These are phyloP conservation scores for Megaceryle maxima DNA, from an alignment of 2,113 vertebrate species.

Conservation along the genomic window DNA sequence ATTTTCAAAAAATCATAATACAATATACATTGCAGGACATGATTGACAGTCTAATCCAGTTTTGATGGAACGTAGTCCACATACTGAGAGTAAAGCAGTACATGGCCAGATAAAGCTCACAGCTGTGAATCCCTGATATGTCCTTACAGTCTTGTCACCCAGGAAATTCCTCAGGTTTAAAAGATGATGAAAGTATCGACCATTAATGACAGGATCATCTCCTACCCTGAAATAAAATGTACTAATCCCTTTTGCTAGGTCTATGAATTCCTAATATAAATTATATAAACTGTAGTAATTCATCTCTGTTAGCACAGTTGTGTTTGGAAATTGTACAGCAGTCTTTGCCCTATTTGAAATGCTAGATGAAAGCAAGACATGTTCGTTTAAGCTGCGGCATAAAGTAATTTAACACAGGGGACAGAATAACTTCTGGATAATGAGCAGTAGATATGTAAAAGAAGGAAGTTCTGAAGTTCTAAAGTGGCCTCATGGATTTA, in stretches of 20 bases:
- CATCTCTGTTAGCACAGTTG: slow-evolving; percentile 99
- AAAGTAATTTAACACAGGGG: slow-evolving; percentile 89
- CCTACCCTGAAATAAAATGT: slow-evolving; percentile 99
- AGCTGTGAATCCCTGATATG: slow-evolving; percentile 99
- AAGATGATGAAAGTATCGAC: slow-evolving; percentile 99
- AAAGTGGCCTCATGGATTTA: slow-evolving; percentile 66
- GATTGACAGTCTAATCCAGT: slow-evolving; percentile 99
- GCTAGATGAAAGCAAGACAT: slow-evolving; percentile 91
- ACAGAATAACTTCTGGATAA: slow-evolving; percentile 89
- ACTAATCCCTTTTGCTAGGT: slow-evolving; percentile 99
- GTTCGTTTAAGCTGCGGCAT: slow-evolving; percentile 89
- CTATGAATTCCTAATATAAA: slow-evolving; percentile 99
- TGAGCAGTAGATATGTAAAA: slow-evolving; percentile 85
- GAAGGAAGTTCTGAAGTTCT: slow-evolving; percentile 73
- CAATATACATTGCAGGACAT: slow-evolving; percentile 88
- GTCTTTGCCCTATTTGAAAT: slow-evolving; percentile 93
- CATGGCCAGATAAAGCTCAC: slow-evolving; percentile 95
- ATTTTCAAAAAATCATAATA: slow-evolving; percentile 99
- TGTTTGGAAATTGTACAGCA: slow-evolving; percentile 95
- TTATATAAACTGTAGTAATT: slow-evolving; percentile 99
- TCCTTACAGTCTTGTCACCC: slow-evolving; percentile 94
- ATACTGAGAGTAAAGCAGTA: slow-evolving; percentile 88
- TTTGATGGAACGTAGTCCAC: slow-evolving; percentile 95
- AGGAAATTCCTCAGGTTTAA: slow-evolving; percentile 99
- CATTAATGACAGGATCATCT: slow-evolving; percentile 99